Base-by-base conservation (phyloP, 2,888 invertebrate species). In the Ferdinandea cuprea region DNA sequence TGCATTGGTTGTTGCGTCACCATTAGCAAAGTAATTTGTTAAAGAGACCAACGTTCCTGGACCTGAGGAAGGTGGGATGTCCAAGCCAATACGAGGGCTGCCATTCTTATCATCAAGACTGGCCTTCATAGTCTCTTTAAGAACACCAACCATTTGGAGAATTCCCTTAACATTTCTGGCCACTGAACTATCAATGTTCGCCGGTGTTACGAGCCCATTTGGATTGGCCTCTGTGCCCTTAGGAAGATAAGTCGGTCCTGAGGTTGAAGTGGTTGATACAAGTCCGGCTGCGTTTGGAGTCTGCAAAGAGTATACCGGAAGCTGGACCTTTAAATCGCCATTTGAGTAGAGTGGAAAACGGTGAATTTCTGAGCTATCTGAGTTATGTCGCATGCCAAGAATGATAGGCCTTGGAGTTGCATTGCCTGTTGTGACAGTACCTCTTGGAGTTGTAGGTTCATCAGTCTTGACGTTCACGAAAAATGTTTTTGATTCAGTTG, bases 31-130 rank as follows among this genome's bases (percentile, higher is more conserved):
- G 88, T 96, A 96, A 85, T 95, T 93, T 0, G 96, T 96, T 48
- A 96, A 89, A 0, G 96, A 95, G 86, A 95, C 95, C 9, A 96
- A 91, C 0, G 95, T 95, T 88, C 95, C 95, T 0, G 96, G 95
- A 0, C 95, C 95, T 0, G 95, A 93, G 0, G 95, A 95, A 13
- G 94, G 94, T 2, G 95, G 95, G 7, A 95, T 93, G 5, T 94
- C 92, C n/a, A 95, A 90, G 3, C 94, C 95, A 35, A 93, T 92
- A 78, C 94, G 92, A 28, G 92, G 91, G 52, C 90, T 91, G 83
- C 92, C 92, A 35, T 92, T 92, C 17, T 87, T 66, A 19, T 87
- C 72, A 6, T 79, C 87, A 7, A 91, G 88, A 9, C 91, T 91
- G 1, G 90, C 88, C 3, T 92, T 89, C 80, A 92, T 91, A 3